phyloP scores from a whole-genome alignment of 2,888 invertebrate species.

The Cylindroiulus punctatus region DNA sequence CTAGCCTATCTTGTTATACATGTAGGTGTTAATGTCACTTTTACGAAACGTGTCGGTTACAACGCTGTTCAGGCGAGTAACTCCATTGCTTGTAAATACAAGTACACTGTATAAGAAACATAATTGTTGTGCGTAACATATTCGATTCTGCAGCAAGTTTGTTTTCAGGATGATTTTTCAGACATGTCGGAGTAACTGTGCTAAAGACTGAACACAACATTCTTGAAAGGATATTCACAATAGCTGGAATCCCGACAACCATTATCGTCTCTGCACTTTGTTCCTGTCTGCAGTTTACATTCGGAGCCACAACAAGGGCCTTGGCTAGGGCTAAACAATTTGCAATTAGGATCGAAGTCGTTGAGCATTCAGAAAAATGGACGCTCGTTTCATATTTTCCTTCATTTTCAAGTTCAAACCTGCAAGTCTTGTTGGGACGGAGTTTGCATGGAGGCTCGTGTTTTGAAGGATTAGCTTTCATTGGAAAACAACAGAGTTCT shows the following conservation, averaged over 20 bases:
- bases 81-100: too few species aligned
- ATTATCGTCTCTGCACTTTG: conserved; percentile 91
- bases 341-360: background rate
- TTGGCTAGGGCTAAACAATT: conserved; percentile 66
- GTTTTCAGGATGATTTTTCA: background rate
- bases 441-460: conserved; percentile 87
- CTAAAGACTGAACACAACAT: background rate
- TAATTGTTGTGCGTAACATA: too few species aligned
- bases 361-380: background rate
- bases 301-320: conserved; percentile 95
- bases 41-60: too few species aligned
- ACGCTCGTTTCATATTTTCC: background rate
- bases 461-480: conserved; percentile 79
- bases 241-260: conserved; percentile 92
- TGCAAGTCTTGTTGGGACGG: conserved; percentile 78
- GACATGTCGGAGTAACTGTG: background rate
- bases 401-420: conserved; percentile 67
- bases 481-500: conserved; percentile 92
- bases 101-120: too few species aligned
- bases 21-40: too few species aligned
- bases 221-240: conserved; percentile 73
- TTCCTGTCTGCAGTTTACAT: conserved; percentile 84
- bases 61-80: too few species aligned
- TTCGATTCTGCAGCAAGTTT: too few species aligned
- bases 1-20: too few species aligned